Conservation (phyloP, 2,113 vertebrate species). For the Calidris pygmaea region DNA sequence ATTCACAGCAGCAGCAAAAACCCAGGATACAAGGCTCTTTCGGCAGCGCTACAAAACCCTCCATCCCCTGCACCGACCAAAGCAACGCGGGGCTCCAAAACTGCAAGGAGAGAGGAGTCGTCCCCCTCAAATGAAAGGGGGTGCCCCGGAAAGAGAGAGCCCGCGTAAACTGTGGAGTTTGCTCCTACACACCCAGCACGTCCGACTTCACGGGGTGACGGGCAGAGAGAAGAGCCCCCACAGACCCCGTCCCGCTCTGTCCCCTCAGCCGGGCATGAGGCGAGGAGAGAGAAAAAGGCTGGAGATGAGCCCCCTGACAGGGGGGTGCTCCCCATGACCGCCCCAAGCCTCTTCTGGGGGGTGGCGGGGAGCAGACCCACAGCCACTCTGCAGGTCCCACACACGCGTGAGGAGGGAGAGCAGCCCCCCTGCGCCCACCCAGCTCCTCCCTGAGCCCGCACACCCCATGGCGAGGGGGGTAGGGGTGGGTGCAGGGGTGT, state of each 20-base stretch:
- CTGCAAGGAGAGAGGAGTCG: fast-evolving
- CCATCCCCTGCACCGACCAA: fast-evolving
- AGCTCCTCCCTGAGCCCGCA: not conserved
- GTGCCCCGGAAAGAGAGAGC: not conserved
- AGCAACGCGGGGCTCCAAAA: not conserved
- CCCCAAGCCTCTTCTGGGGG: not conserved
- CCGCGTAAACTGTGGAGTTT: fast-evolving
- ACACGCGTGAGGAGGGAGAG: fast-evolving
- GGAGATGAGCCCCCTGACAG: not conserved
- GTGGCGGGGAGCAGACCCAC: not conserved
- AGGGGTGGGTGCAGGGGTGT: too few species aligned
- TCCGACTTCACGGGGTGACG: fast-evolving
- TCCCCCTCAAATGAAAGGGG: not conserved
- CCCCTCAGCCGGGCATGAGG: not conserved
- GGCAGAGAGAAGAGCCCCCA: not conserved
- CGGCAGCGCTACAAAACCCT: not conserved
- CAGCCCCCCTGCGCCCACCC: too few species aligned
- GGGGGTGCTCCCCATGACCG: too few species aligned
- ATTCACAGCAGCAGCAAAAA: not conserved
- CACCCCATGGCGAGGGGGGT: not conserved
- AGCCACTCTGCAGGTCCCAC: fast-evolving
- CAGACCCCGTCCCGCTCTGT: not conserved
- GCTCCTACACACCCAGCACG: fast-evolving
- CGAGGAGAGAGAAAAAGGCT: not conserved
- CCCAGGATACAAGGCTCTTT: not conserved